These are phyloP conservation scores for Mus spicilegus DNA, from an alignment of 2,113 vertebrate species.

Conservation along the genomic window DNA sequence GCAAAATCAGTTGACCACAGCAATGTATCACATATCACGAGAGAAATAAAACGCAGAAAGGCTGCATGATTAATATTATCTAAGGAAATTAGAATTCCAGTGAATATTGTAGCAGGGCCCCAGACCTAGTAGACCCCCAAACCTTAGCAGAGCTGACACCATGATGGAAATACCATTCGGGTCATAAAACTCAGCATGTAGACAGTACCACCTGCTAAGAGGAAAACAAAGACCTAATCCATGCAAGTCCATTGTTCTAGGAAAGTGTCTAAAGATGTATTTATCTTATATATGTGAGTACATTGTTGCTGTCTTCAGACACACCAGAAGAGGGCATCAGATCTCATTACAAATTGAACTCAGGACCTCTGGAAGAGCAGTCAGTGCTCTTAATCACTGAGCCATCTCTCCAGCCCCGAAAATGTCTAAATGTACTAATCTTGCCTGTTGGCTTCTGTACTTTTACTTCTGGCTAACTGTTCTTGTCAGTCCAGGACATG, in stretches of 20 bases:
- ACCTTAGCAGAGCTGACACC: background rate
- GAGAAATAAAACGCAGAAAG: constrained; percentile 12
- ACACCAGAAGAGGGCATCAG: too few species aligned
- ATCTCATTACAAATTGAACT: too few species aligned
- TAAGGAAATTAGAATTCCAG: background rate
- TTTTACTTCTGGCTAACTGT: background rate
- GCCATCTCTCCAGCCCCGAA: too few species aligned
- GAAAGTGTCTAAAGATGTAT: background rate
- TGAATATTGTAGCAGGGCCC: background rate
- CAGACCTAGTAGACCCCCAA: background rate
- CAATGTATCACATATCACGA: constrained; percentile 10
- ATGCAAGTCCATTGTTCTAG: background rate
- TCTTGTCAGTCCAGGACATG: background rate
- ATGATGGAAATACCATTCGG: background rate
- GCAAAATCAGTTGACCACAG: background rate
- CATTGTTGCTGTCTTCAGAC: too few species aligned
- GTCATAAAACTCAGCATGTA: background rate
- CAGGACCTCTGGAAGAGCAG: too few species aligned
- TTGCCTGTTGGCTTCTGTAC: background rate
- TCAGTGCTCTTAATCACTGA: too few species aligned
- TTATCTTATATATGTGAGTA: too few species aligned
- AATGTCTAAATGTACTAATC: background rate
- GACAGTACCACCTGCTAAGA: background rate
- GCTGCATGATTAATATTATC: background rate
- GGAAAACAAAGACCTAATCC: background rate